Percentiles rank a stretch among this genome's conserved stretches.
Conservation (phyloP, 2,113 vertebrate species). For the Petrocephalus zakoni region DNA sequence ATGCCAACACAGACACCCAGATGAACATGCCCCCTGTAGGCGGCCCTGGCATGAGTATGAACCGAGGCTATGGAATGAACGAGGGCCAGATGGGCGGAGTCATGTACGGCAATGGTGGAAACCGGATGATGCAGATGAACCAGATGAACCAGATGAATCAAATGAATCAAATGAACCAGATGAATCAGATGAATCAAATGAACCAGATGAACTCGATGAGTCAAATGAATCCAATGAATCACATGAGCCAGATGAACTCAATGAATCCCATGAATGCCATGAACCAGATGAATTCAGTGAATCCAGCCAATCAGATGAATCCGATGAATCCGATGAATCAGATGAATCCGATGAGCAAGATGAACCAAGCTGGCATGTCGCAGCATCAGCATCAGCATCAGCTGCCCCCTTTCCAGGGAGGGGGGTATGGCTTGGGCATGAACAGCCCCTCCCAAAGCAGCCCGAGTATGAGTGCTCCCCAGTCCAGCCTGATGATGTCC, state of each 20-base stretch:
- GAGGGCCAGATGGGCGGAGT: constrained; percentile 53
- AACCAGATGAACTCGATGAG: constrained; percentile 45
- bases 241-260: background rate
- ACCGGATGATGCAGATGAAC: constrained; percentile 35
- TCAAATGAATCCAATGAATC: constrained; percentile 36
- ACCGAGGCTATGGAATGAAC: constrained; percentile 53
- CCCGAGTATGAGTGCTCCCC: constrained; percentile 71
- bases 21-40: constrained; percentile 71
- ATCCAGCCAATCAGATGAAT: constrained; percentile 44
- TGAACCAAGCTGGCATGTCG: constrained; percentile 52
- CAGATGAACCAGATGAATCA: constrained; percentile 46
- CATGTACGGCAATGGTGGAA: constrained; percentile 38
- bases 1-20: constrained; percentile 62
- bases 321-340: constrained; percentile 35
- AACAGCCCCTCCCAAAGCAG: constrained; percentile 82
- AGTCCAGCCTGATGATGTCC: constrained; percentile 84
- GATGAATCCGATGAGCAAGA: constrained; percentile 33
- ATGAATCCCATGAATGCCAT: constrained; percentile 30
- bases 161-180: constrained; percentile 53
- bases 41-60: constrained; percentile 62
- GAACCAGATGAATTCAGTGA: constrained; percentile 32
- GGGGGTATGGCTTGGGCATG: constrained; percentile 74
- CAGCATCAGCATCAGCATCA: constrained; percentile 65
- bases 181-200: constrained; percentile 37
- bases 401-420: constrained; percentile 73